These are phyloP conservation scores for Crocodylus rhombifer DNA, from an alignment of 2,797 vertebrate genomes.

Conservation along the genomic window DNA sequence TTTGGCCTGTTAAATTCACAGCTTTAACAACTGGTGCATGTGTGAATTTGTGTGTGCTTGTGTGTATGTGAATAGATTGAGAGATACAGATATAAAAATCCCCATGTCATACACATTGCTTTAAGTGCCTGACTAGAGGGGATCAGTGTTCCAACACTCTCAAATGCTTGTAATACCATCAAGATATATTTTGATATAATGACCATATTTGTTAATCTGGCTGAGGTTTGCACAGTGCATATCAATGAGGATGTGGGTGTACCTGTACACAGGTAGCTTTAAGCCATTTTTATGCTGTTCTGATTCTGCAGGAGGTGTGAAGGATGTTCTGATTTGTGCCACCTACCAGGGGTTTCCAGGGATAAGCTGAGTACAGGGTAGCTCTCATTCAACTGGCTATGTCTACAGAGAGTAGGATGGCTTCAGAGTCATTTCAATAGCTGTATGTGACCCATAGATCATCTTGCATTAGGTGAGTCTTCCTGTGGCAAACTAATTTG, in stretches of 20 bases:
- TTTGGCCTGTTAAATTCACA: accelerated
- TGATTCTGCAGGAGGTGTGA: background rate
- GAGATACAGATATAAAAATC: no score
- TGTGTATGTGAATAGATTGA: no score
- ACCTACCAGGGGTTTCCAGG: background rate
- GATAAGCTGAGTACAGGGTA: background rate
- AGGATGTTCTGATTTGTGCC: background rate
- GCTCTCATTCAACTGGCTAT: background rate
- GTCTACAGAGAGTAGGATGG: background rate
- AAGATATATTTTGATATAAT: accelerated
- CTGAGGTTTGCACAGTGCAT: accelerated
- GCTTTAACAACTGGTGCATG: background rate
- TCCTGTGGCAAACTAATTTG: background rate
- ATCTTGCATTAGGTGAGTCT: background rate
- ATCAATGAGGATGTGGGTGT: background rate
- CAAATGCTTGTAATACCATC: background rate
- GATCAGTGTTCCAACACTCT: no score
- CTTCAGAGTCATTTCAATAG: background rate
- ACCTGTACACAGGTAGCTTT: background rate
- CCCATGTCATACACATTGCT: no score
- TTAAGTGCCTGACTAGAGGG: no score
- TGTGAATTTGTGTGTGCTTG: no score
- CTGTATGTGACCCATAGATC: no score
- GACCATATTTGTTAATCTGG: accelerated
- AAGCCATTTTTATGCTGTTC: background rate